Percentiles rank a stretch among this genome's conserved stretches.
These are phyloP conservation scores for Diceros bicornis DNA, from an alignment of 2,797 vertebrate genomes.

Conservation along the genomic window DNA sequence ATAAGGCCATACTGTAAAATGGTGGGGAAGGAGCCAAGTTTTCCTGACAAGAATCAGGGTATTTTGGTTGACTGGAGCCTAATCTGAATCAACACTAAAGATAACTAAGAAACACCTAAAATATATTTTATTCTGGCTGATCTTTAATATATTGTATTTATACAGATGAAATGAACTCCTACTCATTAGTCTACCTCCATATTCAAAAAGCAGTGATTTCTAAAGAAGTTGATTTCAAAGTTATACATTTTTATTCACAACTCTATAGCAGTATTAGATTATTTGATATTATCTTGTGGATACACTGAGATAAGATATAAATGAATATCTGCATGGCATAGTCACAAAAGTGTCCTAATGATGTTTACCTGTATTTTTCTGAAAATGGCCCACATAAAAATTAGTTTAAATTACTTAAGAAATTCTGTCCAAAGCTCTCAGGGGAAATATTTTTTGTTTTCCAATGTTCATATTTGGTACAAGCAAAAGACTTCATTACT, in stretches of 20 bases:
- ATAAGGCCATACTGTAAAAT: background rate
- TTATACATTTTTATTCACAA: background rate
- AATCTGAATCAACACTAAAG: background rate
- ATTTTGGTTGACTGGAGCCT: background rate
- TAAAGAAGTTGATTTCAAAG: slow-evolving; percentile 42
- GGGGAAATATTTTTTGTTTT: slow-evolving; percentile 1
- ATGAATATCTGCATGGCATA: background rate
- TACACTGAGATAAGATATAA: background rate
- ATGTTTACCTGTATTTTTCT: background rate
- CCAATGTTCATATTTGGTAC: background rate
- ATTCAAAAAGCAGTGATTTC: slow-evolving; percentile 8
- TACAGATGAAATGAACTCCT: background rate
- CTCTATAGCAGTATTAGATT: background rate
- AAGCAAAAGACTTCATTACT: background rate
- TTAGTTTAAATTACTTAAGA: slow-evolving; percentile 47
- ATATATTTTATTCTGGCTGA: background rate
- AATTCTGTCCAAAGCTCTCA: slow-evolving; percentile 17
- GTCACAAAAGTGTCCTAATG: background rate
- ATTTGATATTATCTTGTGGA: background rate
- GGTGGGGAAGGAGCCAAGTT: background rate
- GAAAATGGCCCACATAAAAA: slow-evolving; percentile 29
- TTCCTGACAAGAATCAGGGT: background rate
- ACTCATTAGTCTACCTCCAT: background rate
- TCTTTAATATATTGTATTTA: background rate
- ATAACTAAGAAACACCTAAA: background rate